Evolutionary conservation across 1,140 invertebrate genomes (phyloP).

Genomic region (Scaptomyza montana): DNA sequence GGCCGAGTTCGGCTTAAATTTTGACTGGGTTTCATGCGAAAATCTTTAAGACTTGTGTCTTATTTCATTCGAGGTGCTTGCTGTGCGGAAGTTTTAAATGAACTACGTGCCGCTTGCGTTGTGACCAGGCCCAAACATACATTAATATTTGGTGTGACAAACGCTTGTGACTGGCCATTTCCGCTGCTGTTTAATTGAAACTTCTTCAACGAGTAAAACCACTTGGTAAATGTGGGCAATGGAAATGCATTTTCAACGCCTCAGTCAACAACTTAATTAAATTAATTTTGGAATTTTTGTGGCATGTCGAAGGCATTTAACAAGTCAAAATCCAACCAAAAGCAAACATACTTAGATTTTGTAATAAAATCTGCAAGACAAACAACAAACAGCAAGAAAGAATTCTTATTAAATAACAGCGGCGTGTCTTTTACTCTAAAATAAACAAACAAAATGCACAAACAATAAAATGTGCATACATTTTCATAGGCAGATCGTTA

Average conservation of each 20-base stretch:
- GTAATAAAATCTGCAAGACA: conserved; percentile 22
- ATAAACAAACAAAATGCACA: conserved; percentile 39
- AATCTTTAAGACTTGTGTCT: neutral
- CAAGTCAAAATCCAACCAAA: conserved; percentile 13
- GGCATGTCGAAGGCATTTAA: conserved; percentile 29
- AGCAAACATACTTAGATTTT: conserved; percentile 18
- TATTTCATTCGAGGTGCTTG: too few species aligned
- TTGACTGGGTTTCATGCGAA: conserved; percentile 21
- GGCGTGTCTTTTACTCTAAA: conserved; percentile 22
- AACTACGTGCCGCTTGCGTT: conserved; percentile 48
- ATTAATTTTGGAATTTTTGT: conserved; percentile 68
- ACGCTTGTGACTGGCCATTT: conserved; percentile 43
- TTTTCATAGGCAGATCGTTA: conserved; percentile 58
- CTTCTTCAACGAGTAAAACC: conserved; percentile 52
- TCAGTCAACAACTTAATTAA: conserved; percentile 75
- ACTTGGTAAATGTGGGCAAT: conserved; percentile 48
- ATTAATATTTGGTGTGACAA: conserved; percentile 56
- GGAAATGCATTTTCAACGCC: conserved; percentile 74
- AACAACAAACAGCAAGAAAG: conserved; percentile 45
- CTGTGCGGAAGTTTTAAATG: conserved; percentile 49
- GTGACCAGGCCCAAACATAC: conserved; percentile 12
- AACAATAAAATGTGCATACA: conserved; percentile 69
- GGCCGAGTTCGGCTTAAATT: conserved; percentile 35
- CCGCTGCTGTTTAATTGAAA: conserved; percentile 54
- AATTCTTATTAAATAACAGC: conserved; percentile 57